These are phyloP conservation scores for Neria commutata DNA, from an alignment of 2,888 invertebrate genomes.

Conservation along the genomic window DNA sequence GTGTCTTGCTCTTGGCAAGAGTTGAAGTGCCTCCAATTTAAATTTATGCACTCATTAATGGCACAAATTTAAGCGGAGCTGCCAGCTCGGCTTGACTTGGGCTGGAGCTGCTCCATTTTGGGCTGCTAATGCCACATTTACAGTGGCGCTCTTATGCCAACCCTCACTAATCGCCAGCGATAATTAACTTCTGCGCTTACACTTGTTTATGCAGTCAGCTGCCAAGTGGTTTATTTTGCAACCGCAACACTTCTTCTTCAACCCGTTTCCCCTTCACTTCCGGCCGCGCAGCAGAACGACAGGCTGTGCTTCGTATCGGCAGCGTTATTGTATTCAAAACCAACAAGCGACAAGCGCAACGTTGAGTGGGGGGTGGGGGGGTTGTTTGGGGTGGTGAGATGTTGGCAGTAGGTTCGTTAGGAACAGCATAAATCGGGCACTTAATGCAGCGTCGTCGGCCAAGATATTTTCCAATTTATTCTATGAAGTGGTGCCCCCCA, in stretches of 20 bases:
- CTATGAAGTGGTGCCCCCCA: no score
- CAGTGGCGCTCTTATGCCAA: background rate
- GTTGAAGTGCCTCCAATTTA: background rate
- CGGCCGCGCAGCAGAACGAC: no score
- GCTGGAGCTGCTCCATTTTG: background rate
- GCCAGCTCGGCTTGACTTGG: background rate
- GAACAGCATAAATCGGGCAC: no score
- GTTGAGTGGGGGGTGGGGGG: no score
- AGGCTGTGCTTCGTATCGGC: no score
- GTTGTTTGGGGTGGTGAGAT: no score
- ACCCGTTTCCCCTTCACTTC: no score
- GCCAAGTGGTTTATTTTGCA: background rate
- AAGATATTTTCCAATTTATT: no score
- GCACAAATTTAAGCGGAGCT: background rate
- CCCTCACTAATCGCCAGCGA: background rate
- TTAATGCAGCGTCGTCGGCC: no score
- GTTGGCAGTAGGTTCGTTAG: no score
- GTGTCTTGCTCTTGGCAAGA: background rate
- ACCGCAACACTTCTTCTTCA: background rate
- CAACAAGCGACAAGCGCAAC: no score
- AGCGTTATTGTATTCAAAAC: no score
- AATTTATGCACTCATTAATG: background rate
- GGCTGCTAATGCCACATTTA: background rate
- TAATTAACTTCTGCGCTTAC: slow-evolving; percentile 1
- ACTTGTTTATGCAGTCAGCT: background rate